Percentiles rank a stretch among this genome's conserved stretches.
phyloP scores from a whole-genome alignment of 1,140 invertebrate species.

The Proales similis region DNA sequence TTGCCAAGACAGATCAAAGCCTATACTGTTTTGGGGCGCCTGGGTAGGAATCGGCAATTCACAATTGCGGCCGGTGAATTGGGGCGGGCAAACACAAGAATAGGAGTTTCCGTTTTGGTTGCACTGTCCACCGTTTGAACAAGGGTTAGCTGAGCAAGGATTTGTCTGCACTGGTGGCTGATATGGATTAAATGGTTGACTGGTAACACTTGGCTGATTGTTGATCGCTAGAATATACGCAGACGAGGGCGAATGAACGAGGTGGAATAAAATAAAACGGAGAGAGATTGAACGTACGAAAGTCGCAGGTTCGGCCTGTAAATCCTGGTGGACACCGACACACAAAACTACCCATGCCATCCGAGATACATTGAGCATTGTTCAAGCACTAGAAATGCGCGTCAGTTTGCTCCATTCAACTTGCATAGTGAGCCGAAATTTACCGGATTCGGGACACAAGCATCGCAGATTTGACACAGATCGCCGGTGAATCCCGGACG shows the following conservation, averaged over 20 bases:
- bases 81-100: constrained; percentile 55
- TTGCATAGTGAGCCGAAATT: not conserved
- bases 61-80: constrained; percentile 42
- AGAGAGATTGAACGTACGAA: constrained; percentile 6
- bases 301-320: constrained; percentile 41
- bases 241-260: too few relatives aligned
- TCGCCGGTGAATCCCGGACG: constrained; percentile 16
- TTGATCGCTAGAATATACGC: too few relatives aligned
- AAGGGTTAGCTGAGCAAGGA: constrained; percentile 29
- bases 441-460: constrained; percentile 41
- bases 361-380: constrained; percentile 22
- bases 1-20: too few relatives aligned
- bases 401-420: not conserved
- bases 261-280: not conserved
- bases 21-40: not conserved
- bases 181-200: too few relatives aligned
- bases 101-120: constrained; percentile 28
- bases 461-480: constrained; percentile 35
- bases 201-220: not conserved
- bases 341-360: constrained; percentile 30
- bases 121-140: constrained; percentile 35
- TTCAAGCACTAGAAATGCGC: constrained; percentile 13
- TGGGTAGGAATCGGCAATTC: constrained; percentile 22
- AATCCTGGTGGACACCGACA: constrained; percentile 37
- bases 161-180: too few relatives aligned